phyloP scores from a whole-genome alignment of 1,140 invertebrate species.

The Holotrichia oblita region DNA sequence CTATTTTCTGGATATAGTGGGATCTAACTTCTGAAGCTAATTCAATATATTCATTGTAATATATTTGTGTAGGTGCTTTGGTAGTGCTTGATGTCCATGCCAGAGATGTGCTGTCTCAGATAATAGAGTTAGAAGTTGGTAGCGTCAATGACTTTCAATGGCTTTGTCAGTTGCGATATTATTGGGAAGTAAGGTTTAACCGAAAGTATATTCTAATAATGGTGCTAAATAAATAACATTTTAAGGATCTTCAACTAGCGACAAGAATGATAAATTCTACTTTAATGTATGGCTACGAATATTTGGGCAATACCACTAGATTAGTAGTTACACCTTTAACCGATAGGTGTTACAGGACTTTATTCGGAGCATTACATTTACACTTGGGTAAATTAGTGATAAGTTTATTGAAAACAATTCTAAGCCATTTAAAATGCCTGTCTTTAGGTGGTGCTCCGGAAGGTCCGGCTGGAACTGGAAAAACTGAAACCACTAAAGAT shows the following conservation, averaged over 20 bases:
- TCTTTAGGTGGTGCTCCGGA: conserved; percentile 83
- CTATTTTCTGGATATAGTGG: no score
- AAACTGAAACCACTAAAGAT: no score
- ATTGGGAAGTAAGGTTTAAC: conserved; percentile 81
- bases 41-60: no score
- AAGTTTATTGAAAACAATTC: background rate
- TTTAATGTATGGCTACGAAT: conserved; percentile 99
- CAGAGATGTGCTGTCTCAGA: conserved; percentile 80
- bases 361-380: conserved; percentile 90
- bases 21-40: no score
- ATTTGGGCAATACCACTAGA: conserved; percentile 88
- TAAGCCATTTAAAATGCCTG: background rate
- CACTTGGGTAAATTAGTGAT: conserved; percentile 69
- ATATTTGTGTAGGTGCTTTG: conserved; percentile 72
- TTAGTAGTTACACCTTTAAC: conserved; percentile 92
- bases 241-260: conserved; percentile 72
- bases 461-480: no score
- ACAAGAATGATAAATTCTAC: conserved; percentile 96
- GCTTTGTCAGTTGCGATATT: conserved; percentile 90
- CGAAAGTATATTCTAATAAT: background rate
- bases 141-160: conserved; percentile 88
- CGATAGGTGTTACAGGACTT: conserved; percentile 91
- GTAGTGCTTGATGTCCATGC: conserved; percentile 95
- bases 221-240: background rate
- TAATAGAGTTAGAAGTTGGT: conserved; percentile 75